Evolutionary conservation across 2,797 vertebrate genomes (phyloP).

Genomic region (Eospalax fontanierii): DNA sequence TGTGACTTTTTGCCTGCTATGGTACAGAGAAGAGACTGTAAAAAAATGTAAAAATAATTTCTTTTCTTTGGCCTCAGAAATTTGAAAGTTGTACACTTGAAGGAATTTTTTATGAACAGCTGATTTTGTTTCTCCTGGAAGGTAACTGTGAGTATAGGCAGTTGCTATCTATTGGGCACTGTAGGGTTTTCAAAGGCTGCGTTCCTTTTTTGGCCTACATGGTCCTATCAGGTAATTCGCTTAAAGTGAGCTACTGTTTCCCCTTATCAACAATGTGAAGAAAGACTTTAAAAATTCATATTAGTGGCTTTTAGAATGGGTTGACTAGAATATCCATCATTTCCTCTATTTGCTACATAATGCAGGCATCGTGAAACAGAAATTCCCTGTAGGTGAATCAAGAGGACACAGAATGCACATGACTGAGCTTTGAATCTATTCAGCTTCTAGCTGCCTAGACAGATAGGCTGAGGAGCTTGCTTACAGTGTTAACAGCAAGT

Average conservation of each 20-base stretch:
- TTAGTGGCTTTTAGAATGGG: not conserved
- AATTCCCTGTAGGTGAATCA: not conserved
- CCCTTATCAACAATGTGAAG: not conserved
- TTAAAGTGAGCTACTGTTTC: not conserved
- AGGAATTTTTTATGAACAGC: not conserved
- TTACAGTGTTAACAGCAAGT: not conserved
- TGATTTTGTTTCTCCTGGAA: not conserved
- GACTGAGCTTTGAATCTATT: rapidly evolving
- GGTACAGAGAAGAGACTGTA: conserved; percentile 29
- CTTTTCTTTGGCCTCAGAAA: not conserved
- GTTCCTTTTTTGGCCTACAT: not conserved
- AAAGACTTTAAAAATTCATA: not conserved
- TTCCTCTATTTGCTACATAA: not conserved
- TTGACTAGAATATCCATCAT: not conserved
- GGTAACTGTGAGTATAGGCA: not conserved
- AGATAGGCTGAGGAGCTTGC: not conserved
- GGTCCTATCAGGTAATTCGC: not conserved
- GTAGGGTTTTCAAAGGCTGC: not conserved
- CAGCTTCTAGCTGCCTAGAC: not conserved
- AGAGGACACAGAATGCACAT: not conserved
- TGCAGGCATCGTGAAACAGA: not conserved
- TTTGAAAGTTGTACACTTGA: not conserved
- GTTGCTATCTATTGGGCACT: not conserved
- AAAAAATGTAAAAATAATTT: conserved; percentile 37
- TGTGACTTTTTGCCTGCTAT: conserved; percentile 29